Evolutionary conservation across 1,140 invertebrate genomes (phyloP).

Genomic region (Agrypnia vestita): DNA sequence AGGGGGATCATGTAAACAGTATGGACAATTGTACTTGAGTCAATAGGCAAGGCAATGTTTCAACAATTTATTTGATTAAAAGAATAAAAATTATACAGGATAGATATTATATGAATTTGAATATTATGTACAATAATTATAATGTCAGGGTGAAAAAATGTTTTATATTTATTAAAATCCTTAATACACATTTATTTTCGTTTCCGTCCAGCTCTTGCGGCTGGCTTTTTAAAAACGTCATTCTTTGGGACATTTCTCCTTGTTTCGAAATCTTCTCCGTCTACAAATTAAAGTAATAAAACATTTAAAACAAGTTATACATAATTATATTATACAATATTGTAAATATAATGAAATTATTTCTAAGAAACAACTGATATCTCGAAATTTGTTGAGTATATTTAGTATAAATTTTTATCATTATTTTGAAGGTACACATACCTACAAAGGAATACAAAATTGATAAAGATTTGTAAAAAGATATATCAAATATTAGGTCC

Average conservation of each 20-base stretch:
- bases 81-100: neutral
- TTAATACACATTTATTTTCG: constrained; percentile 42
- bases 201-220: constrained; percentile 50
- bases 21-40: no score
- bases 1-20: no score
- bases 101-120: neutral
- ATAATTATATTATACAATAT: constrained; percentile 2
- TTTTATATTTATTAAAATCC: no score
- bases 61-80: neutral
- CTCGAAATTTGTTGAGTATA: no score
- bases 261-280: constrained; percentile 37
- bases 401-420: no score
- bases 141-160: neutral
- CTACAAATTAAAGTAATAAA: constrained; percentile 48
- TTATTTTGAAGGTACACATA: no score
- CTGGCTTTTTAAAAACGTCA: constrained; percentile 58
- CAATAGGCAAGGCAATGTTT: neutral
- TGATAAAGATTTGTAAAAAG: no score
- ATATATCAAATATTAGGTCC: no score
- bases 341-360: neutral
- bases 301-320: constrained; percentile 12
- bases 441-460: no score
- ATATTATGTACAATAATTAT: neutral
- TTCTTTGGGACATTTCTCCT: constrained; percentile 45
- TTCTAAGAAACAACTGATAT: no score